phyloP scores from a whole-genome alignment of 2,113 vertebrate species.

The Nycticebus coucang region DNA sequence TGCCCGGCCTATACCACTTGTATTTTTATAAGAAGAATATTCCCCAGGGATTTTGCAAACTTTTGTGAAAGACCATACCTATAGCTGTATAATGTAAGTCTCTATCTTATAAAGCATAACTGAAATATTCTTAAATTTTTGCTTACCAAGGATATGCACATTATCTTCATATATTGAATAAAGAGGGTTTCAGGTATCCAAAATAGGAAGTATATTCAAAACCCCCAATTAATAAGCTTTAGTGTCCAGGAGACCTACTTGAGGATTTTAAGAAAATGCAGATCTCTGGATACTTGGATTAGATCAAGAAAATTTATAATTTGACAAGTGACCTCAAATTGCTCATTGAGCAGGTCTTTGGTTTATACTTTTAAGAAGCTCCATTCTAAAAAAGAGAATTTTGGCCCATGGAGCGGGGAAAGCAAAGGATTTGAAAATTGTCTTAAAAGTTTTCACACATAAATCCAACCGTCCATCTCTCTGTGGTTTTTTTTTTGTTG shows the following conservation, averaged over 20 bases:
- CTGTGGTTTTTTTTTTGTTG: neutral
- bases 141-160: neutral
- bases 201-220: neutral
- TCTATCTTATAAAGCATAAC: conserved; percentile 14
- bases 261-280: neutral
- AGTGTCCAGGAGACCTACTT: neutral
- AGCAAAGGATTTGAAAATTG: conserved; percentile 15
- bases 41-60: neutral
- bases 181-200: neutral
- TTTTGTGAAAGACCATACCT: neutral
- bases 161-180: neutral
- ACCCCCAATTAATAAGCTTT: conserved; percentile 23
- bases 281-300: neutral
- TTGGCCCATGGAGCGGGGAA: neutral
- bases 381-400: neutral
- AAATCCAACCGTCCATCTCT: neutral
- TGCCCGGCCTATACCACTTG: neutral
- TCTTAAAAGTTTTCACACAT: neutral
- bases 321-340: neutral
- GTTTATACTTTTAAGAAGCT: neutral
- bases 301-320: neutral
- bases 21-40: neutral
- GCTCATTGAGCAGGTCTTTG: neutral
- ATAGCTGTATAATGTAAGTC: neutral
- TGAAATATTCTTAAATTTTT: conserved; percentile 28